These are phyloP conservation scores for Hanleya hanleyi DNA, from an alignment of 2,888 invertebrate species.

Conservation along the genomic window DNA sequence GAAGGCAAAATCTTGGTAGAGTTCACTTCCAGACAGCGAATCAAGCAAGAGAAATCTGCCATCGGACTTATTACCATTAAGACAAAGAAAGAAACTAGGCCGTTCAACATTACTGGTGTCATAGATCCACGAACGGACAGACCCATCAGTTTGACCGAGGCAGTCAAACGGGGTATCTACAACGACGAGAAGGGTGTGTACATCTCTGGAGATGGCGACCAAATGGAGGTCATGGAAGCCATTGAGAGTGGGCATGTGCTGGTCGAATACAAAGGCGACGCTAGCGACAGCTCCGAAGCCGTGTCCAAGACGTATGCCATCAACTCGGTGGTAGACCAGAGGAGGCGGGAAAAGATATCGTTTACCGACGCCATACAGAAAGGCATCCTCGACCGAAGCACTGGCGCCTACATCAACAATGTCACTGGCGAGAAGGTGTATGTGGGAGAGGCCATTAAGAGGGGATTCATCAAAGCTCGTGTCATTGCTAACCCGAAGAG, in stretches of 20 bases:
- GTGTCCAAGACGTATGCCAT: conserved; percentile 69
- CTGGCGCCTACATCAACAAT: conserved; percentile 68
- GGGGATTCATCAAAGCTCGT: conserved; percentile 70
- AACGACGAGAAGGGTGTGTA: conserved; percentile 47
- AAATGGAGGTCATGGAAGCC: conserved; percentile 60
- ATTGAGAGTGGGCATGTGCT: conserved; percentile 58
- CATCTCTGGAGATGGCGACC: conserved; percentile 51
- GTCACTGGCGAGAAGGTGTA: conserved; percentile 58
- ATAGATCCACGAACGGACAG: conserved; percentile 28
- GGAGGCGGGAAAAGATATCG: conserved; percentile 51
- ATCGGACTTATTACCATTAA: conserved; percentile 71
- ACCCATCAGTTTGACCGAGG: conserved; percentile 47
- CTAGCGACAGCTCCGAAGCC: conserved; percentile 40
- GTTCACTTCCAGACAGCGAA: conserved; percentile 56
- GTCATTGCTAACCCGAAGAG: conserved; percentile 59
- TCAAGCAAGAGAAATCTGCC: conserved; percentile 67
- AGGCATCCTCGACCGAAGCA: conserved; percentile 60
- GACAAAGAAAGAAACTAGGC: conserved; percentile 57
- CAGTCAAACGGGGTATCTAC: conserved; percentile 52
- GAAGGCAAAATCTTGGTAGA: conserved; percentile 63
- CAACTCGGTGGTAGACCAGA: conserved; percentile 66
- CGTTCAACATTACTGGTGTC: conserved; percentile 37
- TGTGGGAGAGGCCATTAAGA: conserved; percentile 70
- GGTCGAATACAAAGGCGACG: conserved; percentile 54
- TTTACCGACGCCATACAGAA: conserved; percentile 52